phyloP scores from a whole-genome alignment of 2,797 vertebrate genomes.

The Sebastes oblongus region DNA sequence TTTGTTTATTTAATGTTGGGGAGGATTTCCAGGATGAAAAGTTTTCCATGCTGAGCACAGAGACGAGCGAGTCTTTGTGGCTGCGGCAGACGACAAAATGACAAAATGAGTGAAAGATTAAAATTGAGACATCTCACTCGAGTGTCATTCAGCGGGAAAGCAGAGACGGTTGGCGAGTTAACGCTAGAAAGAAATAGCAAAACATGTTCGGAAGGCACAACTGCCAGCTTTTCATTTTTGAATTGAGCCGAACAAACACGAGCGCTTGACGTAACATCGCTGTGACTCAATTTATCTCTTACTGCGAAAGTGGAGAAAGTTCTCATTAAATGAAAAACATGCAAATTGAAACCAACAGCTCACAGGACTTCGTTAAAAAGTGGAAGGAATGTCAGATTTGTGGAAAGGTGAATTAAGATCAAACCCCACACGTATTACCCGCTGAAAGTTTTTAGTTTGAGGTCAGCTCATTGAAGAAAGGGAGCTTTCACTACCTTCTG shows the following conservation, averaged over 20 bases:
- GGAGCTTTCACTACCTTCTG: conserved; percentile 31
- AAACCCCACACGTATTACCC: not conserved
- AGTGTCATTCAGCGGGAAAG: conserved; percentile 23
- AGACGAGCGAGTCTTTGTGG: conserved; percentile 30
- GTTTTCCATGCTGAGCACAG: conserved; percentile 40
- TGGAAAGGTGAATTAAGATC: not conserved
- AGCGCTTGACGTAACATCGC: conserved; percentile 1
- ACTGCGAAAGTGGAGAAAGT: not conserved
- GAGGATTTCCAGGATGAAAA: conserved; percentile 36
- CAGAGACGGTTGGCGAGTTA: not conserved
- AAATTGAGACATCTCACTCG: conserved; percentile 29
- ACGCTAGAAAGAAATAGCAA: conserved; percentile 8
- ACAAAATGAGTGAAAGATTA: conserved; percentile 25
- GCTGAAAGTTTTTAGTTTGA: conserved; percentile 4
- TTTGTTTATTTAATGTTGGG: conserved; percentile 34
- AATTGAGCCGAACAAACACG: conserved; percentile 11
- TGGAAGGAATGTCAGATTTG: not conserved
- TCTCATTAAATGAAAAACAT: not conserved
- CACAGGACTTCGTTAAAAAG: not conserved
- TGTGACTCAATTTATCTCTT: not conserved
- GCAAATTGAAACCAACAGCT: not conserved
- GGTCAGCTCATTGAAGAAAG: conserved; percentile 37
- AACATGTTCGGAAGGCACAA: conserved; percentile 35
- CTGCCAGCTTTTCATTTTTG: conserved; percentile 34
- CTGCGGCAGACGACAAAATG: not conserved